A percentile compares a stretch with the other conserved stretches of the same genome.
Evolutionary conservation across 2,888 invertebrate genomes (phyloP).

Genomic region (Prenolepis imparis): DNA sequence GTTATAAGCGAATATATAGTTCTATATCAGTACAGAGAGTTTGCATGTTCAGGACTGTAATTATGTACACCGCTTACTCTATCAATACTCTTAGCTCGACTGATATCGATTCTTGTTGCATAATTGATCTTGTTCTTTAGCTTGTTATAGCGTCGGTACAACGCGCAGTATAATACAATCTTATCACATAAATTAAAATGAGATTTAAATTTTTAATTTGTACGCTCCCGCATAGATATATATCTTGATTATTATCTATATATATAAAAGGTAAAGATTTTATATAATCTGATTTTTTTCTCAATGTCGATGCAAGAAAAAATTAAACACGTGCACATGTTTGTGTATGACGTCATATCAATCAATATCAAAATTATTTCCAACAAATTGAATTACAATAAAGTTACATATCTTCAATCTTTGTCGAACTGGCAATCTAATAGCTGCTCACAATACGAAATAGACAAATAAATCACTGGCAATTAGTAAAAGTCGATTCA

Average conservation of each 20-base stretch:
- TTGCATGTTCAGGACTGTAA: neutral
- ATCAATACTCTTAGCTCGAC: constrained; percentile 2
- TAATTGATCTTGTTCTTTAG: neutral
- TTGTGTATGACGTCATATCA: neutral
- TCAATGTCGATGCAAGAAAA: neutral
- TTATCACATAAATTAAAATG: neutral
- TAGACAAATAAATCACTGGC: neutral
- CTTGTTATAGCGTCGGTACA: neutral
- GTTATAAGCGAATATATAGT: constrained; percentile 1
- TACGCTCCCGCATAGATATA: neutral
- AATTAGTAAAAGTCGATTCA: neutral
- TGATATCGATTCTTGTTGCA: neutral
- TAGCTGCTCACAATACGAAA: neutral
- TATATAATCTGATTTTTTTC: neutral
- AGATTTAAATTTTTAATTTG: neutral
- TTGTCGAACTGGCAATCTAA: neutral
- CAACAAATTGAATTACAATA: neutral
- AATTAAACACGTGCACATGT: neutral
- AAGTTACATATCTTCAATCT: neutral
- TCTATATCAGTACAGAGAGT: neutral
- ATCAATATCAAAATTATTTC: neutral
- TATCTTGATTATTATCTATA: neutral
- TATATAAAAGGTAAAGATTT: neutral
- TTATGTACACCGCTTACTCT: neutral
- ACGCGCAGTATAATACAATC: neutral